Evolutionary conservation across 2,113 vertebrate species (phyloP).

Genomic region (Colossoma macropomum): DNA sequence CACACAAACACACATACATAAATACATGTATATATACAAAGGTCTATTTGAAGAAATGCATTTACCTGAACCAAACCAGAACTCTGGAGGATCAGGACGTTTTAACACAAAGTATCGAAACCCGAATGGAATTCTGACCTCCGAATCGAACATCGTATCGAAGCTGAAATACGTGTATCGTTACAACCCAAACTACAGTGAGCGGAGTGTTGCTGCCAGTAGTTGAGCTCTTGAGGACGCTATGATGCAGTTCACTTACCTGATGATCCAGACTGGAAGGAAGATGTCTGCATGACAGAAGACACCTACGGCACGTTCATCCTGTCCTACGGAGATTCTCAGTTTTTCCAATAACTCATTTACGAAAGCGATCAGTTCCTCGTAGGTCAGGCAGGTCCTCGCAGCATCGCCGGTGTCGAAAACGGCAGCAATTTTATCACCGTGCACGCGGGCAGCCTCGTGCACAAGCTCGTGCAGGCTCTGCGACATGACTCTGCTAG

Average conservation of each 20-base stretch:
- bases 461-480: constrained; percentile 81
- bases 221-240: too few relatives aligned
- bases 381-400: constrained; percentile 72
- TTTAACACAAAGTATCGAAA: too few relatives aligned
- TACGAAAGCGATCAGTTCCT: constrained; percentile 64
- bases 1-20: too few relatives aligned
- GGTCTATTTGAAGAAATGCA: too few relatives aligned
- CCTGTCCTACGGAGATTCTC: constrained; percentile 57
- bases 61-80: too few relatives aligned
- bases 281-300: constrained; percentile 84
- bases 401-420: constrained; percentile 72
- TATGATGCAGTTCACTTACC: constrained; percentile 74
- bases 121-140: too few relatives aligned
- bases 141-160: too few relatives aligned
- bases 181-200: too few relatives aligned
- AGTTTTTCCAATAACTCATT: constrained; percentile 76
- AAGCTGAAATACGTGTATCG: too few relatives aligned
- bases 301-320: constrained; percentile 79
- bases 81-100: too few relatives aligned
- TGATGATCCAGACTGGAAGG: constrained; percentile 89
- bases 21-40: too few relatives aligned
- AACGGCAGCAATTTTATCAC: constrained; percentile 76
- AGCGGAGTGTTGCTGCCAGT: too few relatives aligned
- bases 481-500: constrained; percentile 55
- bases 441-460: constrained; percentile 69